Evolutionary conservation across 2,113 vertebrate genomes (phyloP), one percentile per base, ranked within the genome.

Genomic region (Zosterops hypoxanthus): DNA sequence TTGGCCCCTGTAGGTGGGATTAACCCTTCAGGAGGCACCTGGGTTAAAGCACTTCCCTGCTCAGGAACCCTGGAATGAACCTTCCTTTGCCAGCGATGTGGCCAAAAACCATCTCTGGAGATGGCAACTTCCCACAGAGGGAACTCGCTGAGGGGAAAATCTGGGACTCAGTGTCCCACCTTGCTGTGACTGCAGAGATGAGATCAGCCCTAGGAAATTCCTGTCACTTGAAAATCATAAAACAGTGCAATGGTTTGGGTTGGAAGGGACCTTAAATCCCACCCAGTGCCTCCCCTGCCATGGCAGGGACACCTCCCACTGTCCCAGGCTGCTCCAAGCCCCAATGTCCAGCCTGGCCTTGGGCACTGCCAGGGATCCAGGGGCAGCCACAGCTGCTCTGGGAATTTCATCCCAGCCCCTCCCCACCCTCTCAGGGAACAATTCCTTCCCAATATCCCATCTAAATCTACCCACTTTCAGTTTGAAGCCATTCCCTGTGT

Each of bases 181-280:
- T 26, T 8, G 60, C 47, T 19, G 26, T 8, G 33, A 15, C 3
- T n/a, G 50, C 42, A 83, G 55, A 42, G 46, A n/a, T 2, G 10
- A 72, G 60, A 56, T 2, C 10, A 49, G 70, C 3, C 25, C 47
- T 3, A 16, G 16, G 64, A 8, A 59, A 36, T 13, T 28, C 53
- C 75, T 31, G 41, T 2, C 20, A 8, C 25, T 52, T 39, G 1
- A 3, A 41, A 55, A 41, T 31, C 55, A 10, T 1, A 14, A 22
- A 68, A 9, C 12, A 36, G 3, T 3, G 18, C 1, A 46, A 24
- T 25, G 16, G 16, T 15, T 46, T 53, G 53, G 24, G 36, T 0
- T 11, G 7, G 10, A 9, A 59, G 5, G 15, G 28, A 29, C 1
- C 6, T 0, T 0, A 66, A 33, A 57, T 0, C 0, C 0, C 59